phyloP scores from a whole-genome alignment of 2,113 vertebrate genomes.

The Seriola dumerili region DNA sequence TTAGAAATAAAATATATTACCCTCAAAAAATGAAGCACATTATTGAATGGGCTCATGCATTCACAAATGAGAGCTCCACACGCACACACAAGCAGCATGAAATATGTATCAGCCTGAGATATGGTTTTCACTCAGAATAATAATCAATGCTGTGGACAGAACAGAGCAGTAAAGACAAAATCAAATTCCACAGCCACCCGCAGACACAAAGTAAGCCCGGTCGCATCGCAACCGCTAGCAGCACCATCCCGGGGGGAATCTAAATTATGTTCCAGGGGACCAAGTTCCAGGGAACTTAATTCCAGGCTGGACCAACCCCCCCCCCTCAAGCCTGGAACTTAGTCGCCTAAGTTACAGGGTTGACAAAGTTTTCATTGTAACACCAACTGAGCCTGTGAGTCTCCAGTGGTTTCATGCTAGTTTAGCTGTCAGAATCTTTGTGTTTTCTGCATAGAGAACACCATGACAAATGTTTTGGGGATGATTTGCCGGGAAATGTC shows the following conservation, averaged over 20 bases:
- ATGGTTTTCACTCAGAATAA: constrained; percentile 70
- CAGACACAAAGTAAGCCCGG: constrained; percentile 41
- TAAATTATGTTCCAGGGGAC: constrained; percentile 63
- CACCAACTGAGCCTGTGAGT: constrained; percentile 41
- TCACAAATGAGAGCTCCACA: constrained; percentile 68
- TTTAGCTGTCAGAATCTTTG: constrained; percentile 59
- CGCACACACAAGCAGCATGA: constrained; percentile 63
- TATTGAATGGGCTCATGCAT: constrained; percentile 71
- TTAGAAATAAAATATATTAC: constrained; percentile 69
- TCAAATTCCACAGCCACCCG: constrained; percentile 52
- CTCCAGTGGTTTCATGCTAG: constrained; percentile 57
- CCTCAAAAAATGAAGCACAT: constrained; percentile 52
- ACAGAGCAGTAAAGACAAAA: constrained; percentile 60
- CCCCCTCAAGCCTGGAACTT: too few relatives aligned
- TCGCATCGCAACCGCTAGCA: constrained; percentile 23
- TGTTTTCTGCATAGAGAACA: constrained; percentile 52
- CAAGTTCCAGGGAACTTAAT: constrained; percentile 52
- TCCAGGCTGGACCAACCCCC: too few relatives aligned
- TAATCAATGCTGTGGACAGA: constrained; percentile 67
- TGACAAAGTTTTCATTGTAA: constrained; percentile 70
- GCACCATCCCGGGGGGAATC: constrained; percentile 51
- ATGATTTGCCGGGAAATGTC: constrained; percentile 55
- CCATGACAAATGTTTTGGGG: constrained; percentile 44
- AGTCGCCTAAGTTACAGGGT: constrained; percentile 52
- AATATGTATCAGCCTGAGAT: constrained; percentile 74